These are phyloP conservation scores for Drosophila pandora DNA, from an alignment of 1,140 invertebrate species.

Conservation along the genomic window DNA sequence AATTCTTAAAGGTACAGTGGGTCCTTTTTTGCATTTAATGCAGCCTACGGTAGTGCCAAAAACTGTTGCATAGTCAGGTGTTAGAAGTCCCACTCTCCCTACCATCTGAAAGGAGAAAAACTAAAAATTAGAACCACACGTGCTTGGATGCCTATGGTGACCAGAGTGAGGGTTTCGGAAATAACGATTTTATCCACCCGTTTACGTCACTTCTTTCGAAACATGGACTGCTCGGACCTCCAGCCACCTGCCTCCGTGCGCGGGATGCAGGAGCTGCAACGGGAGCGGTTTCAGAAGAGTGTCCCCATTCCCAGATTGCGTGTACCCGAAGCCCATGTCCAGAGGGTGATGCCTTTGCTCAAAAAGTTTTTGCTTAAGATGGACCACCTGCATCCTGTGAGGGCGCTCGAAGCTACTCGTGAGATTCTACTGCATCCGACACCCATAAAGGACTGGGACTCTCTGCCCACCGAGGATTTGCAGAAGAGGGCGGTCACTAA, in stretches of 20 bases:
- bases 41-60: not conserved
- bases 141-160: constrained; percentile 29
- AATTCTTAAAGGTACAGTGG: not conserved
- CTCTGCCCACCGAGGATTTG: constrained; percentile 86
- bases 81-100: no score
- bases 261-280: constrained; percentile 85
- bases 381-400: constrained; percentile 89
- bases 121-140: constrained; percentile 4
- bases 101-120: not conserved
- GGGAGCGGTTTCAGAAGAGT: constrained; percentile 86
- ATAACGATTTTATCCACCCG: constrained; percentile 39
- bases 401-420: constrained; percentile 64
- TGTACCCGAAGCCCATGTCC: constrained; percentile 84
- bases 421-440: constrained; percentile 88
- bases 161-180: constrained; percentile 7
- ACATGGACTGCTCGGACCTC: constrained; percentile 68
- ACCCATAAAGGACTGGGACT: constrained; percentile 86
- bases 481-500: constrained; percentile 84
- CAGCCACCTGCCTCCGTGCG: constrained; percentile 65
- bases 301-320: constrained; percentile 87
- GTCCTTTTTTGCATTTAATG: not conserved
- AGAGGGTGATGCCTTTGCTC: constrained; percentile 85
- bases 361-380: constrained; percentile 91
- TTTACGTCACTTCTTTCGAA: constrained; percentile 71
- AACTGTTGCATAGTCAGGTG: not conserved